A percentile compares a stretch with the other conserved stretches of the same genome.
Conservation (phyloP, 1,140 invertebrate species). For the Octopus bimaculoides region DNA sequence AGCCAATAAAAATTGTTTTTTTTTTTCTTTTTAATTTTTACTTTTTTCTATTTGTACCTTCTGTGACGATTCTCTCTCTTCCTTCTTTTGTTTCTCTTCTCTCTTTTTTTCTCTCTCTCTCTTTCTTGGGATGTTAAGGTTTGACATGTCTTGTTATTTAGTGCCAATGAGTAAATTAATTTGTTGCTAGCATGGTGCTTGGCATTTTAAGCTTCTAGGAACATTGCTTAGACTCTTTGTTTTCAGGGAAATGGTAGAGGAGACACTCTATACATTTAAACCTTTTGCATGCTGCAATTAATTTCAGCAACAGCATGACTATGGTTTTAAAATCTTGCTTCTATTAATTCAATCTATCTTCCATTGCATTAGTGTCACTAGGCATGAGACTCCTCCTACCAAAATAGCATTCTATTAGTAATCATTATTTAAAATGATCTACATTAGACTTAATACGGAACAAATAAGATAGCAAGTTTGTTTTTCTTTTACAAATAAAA, state of each 20-base stretch:
- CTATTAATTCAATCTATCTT: no score
- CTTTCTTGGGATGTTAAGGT: constrained; percentile 10
- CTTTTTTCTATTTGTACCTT: constrained; percentile 12
- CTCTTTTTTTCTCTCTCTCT: neutral
- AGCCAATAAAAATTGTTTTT: neutral
- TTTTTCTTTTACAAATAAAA: no score
- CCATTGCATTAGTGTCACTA: no score
- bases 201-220: constrained; percentile 9
- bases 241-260: no score
- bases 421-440: no score
- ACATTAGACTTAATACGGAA: no score
- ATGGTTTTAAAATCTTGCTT: no score
- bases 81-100: neutral
- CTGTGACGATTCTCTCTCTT: neutral
- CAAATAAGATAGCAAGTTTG: no score
- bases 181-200: constrained; percentile 15
- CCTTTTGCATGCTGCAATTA: neutral
- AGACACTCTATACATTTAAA: no score
- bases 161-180: neutral
- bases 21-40: constrained; percentile 21
- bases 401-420: no score
- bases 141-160: constrained; percentile 15
- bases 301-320: neutral
- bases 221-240: neutral
- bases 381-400: no score